Conservation (phyloP, 2,888 invertebrate genomes). For the Hoplodrina ambigua region DNA sequence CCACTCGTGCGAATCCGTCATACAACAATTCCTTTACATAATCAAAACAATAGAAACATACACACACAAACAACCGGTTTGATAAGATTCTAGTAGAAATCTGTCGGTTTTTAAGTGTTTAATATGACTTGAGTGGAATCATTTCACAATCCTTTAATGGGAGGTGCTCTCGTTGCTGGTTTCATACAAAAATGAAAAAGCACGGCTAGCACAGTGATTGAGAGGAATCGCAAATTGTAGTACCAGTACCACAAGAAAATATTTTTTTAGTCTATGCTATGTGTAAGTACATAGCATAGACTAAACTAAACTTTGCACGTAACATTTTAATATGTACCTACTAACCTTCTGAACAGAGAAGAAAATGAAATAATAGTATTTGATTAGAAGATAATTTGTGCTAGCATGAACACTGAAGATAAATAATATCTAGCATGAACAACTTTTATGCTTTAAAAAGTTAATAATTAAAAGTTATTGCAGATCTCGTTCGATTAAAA, state of each 20-base stretch:
- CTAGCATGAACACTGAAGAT: no score
- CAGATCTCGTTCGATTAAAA: slow-evolving; percentile 13
- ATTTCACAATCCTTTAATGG: slow-evolving; percentile 65
- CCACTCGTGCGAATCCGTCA: background rate
- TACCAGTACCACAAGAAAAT: no score
- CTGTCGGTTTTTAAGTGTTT: slow-evolving; percentile 53
- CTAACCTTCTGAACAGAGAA: no score
- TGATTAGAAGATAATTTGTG: no score
- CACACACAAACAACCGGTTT: slow-evolving; percentile 34
- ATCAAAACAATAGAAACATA: slow-evolving; percentile 23
- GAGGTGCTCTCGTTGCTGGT: background rate
- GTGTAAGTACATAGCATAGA: no score
- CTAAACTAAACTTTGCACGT: no score
- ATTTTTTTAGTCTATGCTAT: no score
- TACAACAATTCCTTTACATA: slow-evolving; percentile 13
- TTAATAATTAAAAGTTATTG: background rate
- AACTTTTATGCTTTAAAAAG: background rate
- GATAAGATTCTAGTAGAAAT: slow-evolving; percentile 41
- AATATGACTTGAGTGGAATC: slow-evolving; percentile 46
- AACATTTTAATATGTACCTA: no score
- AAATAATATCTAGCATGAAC: no score
- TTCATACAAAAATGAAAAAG: background rate
- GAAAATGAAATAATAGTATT: no score
- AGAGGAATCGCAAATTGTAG: no score
- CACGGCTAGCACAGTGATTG: no score